Percentiles rank a stretch among this genome's conserved stretches.
Conservation (phyloP, 2,888 invertebrate species). For the Morinoia aosen region DNA sequence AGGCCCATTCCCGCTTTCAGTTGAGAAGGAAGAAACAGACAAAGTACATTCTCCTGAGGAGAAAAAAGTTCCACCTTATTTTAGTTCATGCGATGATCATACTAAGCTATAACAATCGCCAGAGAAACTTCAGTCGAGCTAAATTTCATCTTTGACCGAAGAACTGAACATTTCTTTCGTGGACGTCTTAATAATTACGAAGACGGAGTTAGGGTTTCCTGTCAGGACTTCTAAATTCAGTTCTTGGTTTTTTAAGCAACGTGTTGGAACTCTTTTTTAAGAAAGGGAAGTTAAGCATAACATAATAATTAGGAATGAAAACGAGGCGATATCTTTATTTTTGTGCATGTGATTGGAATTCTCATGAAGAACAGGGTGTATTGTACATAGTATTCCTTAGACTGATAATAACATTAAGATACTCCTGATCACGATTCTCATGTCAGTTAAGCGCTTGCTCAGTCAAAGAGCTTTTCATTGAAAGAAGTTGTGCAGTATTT, state of each 20-base stretch:
- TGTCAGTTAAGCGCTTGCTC: constrained; percentile 5
- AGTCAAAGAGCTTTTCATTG: not conserved
- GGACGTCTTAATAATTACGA: not conserved
- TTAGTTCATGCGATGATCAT: constrained; percentile 61
- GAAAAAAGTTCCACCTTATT: constrained; percentile 55
- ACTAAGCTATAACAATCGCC: constrained; percentile 62
- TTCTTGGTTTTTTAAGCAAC: not conserved
- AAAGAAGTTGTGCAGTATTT: not conserved
- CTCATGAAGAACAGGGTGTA: constrained; percentile 24
- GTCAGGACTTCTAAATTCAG: not conserved
- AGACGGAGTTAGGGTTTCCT: not conserved
- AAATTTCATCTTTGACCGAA: not conserved
- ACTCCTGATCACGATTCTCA: constrained; percentile 49
- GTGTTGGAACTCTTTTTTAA: not conserved
- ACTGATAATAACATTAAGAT: not conserved
- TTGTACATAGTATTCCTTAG: not conserved
- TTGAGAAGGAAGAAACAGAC: not conserved
- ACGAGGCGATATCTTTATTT: not conserved
- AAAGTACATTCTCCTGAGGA: not conserved
- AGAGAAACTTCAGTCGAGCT: not conserved
- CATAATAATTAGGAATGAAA: not conserved
- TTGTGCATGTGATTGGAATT: constrained; percentile 5
- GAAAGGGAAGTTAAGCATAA: not conserved
- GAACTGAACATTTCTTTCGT: not conserved
- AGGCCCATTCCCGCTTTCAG: not conserved